These are phyloP conservation scores for Saccostrea glomerata DNA, from an alignment of 1,140 invertebrate species.

Conservation along the genomic window DNA sequence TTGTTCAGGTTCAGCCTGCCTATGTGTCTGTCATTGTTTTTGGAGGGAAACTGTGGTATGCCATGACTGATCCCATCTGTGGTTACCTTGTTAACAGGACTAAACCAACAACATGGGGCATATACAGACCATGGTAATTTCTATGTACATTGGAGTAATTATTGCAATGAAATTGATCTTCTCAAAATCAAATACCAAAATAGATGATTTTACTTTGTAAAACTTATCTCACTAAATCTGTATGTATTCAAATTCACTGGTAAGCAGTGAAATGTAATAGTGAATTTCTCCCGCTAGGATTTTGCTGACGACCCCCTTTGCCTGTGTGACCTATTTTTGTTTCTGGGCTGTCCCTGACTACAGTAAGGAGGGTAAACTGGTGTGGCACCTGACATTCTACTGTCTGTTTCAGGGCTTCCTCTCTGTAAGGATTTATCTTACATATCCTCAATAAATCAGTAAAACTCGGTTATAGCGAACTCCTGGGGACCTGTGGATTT, in stretches of 20 bases:
- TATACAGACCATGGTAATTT: slow-evolving; percentile 74
- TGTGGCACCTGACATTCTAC: slow-evolving; percentile 72
- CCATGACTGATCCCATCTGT: slow-evolving; percentile 76
- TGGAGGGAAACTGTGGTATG: slow-evolving; percentile 76
- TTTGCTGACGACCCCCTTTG: slow-evolving; percentile 71
- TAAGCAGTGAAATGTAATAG: no score
- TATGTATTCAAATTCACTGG: no score
- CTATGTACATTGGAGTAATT: background rate
- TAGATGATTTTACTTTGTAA: no score
- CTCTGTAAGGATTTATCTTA: slow-evolving; percentile 62
- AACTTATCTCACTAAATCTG: no score
- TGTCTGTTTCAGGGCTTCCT: slow-evolving; percentile 73
- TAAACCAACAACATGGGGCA: slow-evolving; percentile 70
- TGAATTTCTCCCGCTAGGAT: slow-evolving; percentile 65
- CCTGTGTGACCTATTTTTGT: slow-evolving; percentile 71
- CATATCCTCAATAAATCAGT: no score
- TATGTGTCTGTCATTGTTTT: slow-evolving; percentile 75
- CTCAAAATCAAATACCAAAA: no score
- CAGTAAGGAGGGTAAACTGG: slow-evolving; percentile 65
- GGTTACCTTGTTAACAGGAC: slow-evolving; percentile 75
- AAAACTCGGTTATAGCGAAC: no score
- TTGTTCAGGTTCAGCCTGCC: slow-evolving; percentile 68
- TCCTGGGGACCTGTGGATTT: no score
- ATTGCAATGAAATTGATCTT: no score
- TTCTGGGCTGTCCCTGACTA: slow-evolving; percentile 75